Base-by-base conservation (phyloP, 2,113 vertebrate genomes). In the Australoheros scitulus region DNA sequence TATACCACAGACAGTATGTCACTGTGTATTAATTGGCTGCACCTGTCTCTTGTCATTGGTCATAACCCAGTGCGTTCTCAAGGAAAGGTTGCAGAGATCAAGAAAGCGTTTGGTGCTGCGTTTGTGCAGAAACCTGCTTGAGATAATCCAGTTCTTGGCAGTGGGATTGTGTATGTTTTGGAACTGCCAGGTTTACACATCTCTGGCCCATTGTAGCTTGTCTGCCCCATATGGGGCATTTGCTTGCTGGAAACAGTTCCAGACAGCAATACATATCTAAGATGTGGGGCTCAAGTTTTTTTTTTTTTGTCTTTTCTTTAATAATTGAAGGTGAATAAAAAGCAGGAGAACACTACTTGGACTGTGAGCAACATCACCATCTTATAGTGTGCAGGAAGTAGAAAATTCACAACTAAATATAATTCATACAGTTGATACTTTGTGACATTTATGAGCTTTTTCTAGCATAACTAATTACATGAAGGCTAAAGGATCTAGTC, bases 1-100 rank as follows among this genome's bases (percentile, higher is more conserved):
- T 38, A 61, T 85, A n/a, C 88, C 90, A 87, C 90, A 90, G 82
- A 92, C 82, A 87, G 81, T 75, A 93, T 94, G 93, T 94, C 87
- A 84, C 88, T 26, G 87, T 89, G 76, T 47, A 55, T 93, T 96
- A 96, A 96, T 96, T 96, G 95, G 93, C 92, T 96, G 94, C 96
- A 96, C 96, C 95, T 97, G 96, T 96, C 95, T 94, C 93, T 96
- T 94, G 92, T 95, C 96, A 95, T 95, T 85, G 93, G 92, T 93
- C 91, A 92, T 95, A 96, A 96, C 94, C 95, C 94, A 85, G 64
- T 84, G 88, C 90, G 70, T 91, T 95, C 22, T 34, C 92, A 90
- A 92, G 83, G 89, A 92, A 93, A 95, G 95, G 94, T 95, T 91
- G 89, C 70, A n/a, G 50, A 80, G 91, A 92, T 95, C 91, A 95